These are phyloP conservation scores for Anthopleura xanthogrammica DNA, from an alignment of 92 coral and sea anemone genomes.

Conservation along the genomic window DNA sequence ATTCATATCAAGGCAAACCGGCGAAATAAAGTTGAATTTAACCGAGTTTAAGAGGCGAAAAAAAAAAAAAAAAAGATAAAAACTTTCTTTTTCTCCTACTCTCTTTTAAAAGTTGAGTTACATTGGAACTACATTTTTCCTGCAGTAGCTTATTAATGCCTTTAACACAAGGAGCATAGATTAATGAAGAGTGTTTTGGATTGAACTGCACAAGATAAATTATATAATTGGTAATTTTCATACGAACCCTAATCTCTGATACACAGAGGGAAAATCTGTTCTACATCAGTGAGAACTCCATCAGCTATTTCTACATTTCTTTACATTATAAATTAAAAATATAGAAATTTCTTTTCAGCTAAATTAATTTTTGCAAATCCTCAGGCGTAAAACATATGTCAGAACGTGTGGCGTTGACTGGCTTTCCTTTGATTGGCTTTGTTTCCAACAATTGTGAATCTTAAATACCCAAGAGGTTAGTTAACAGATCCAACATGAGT, in stretches of 20 bases:
- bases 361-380: background rate
- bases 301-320: background rate
- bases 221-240: no score
- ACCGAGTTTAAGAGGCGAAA: no score
- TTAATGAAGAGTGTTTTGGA: background rate
- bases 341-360: background rate
- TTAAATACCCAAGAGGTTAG: background rate
- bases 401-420: background rate
- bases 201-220: background rate
- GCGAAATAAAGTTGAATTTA: no score
- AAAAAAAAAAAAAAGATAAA: no score
- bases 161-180: no score
- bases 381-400: constrained; percentile 8
- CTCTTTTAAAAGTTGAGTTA: no score
- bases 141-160: no score
- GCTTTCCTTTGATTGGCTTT: background rate
- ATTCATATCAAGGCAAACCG: no score
- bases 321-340: background rate
- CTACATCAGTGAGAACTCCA: background rate
- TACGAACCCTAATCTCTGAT: no score
- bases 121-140: no score
- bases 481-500: background rate
- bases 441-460: background rate
- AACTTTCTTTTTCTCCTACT: no score
- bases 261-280: background rate